phyloP scores from a whole-genome alignment of 2,113 vertebrate species.

The Halichoerus grypus region DNA sequence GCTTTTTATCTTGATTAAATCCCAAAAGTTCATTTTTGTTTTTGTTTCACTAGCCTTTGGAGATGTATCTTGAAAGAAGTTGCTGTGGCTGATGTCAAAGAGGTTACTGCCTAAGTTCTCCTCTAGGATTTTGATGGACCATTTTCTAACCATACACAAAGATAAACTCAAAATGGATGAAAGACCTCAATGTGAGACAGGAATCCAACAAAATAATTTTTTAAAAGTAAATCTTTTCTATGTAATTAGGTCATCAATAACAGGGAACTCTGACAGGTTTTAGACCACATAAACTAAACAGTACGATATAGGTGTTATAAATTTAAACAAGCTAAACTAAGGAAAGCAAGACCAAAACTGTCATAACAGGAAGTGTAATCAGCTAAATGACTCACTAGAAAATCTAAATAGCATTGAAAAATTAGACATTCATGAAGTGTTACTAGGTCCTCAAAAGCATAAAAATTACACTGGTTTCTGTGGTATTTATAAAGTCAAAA shows the following conservation, averaged over 20 bases:
- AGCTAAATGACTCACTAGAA: slow-evolving; percentile 41
- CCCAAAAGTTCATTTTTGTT: no score
- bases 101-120: no score
- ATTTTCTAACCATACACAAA: no score
- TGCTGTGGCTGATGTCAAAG: no score
- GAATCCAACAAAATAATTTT: neutral
- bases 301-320: neutral
- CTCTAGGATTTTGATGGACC: no score
- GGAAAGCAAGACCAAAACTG: neutral
- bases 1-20: no score
- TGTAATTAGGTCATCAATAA: neutral
- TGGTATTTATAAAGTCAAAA: neutral
- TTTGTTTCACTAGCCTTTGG: no score
- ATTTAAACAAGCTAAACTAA: slow-evolving; percentile 45
- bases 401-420: slow-evolving; percentile 37
- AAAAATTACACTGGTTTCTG: neutral
- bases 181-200: no score
- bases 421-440: slow-evolving; percentile 42
- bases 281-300: neutral
- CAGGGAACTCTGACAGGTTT: neutral
- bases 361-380: slow-evolving; percentile 30
- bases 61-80: no score
- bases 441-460: neutral
- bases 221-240: neutral
- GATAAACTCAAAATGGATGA: no score